Evolutionary conservation across 1,140 invertebrate species (phyloP).

Genomic region (Oedothorax gibbosus): DNA sequence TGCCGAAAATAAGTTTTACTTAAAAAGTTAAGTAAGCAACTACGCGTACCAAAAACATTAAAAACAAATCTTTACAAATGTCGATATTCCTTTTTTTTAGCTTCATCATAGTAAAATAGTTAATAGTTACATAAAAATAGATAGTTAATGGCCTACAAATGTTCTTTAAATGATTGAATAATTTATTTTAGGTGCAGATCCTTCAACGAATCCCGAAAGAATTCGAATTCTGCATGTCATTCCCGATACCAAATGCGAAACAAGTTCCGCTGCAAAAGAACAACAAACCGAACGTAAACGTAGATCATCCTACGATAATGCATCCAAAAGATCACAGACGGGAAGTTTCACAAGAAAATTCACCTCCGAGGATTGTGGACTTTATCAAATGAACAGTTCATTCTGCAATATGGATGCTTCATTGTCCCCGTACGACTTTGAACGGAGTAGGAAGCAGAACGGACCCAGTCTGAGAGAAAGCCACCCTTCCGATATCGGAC

Average conservation of each 20-base stretch:
- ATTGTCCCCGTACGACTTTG: conserved; percentile 55
- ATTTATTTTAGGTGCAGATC: conserved; percentile 29
- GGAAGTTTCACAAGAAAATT: conserved; percentile 22
- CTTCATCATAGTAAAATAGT: too few species aligned
- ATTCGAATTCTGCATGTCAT: conserved; percentile 15
- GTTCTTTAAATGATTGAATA: too few species aligned
- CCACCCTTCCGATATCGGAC: not conserved
- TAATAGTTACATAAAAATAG: too few species aligned
- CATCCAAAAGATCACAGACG: not conserved
- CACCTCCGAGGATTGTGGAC: not conserved
- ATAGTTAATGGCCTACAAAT: too few species aligned
- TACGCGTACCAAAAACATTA: too few species aligned
- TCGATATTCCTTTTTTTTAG: too few species aligned
- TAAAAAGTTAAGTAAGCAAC: too few species aligned
- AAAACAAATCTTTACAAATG: too few species aligned
- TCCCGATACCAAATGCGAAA: not conserved
- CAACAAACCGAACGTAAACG: conserved; percentile 8
- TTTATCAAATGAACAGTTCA: conserved; percentile 6
- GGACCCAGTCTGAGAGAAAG: conserved; percentile 32
- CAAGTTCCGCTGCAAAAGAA: not conserved
- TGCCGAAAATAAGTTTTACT: too few species aligned
- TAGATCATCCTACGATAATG: conserved; percentile 5
- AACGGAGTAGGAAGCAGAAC: conserved; percentile 30
- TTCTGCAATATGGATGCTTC: conserved; percentile 46
- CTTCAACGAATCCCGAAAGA: conserved; percentile 24